phyloP scores from a whole-genome alignment of 2,113 vertebrate genomes.

The Melospiza melodia region DNA sequence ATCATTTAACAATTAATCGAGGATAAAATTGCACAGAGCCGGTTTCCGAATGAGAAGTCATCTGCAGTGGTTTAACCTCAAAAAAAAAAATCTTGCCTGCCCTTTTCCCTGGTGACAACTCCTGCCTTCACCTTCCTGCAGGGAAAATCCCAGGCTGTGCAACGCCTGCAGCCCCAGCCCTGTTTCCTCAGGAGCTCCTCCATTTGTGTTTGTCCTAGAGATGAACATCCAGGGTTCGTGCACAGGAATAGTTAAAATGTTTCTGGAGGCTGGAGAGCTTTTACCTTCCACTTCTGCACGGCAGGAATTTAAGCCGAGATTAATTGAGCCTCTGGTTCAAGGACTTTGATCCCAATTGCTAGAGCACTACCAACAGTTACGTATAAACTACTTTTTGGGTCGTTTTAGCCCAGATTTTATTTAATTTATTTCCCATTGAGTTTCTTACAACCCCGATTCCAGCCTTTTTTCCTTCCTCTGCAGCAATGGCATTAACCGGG shows the following conservation, averaged over 20 bases:
- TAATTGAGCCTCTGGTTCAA: neutral
- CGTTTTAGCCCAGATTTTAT: neutral
- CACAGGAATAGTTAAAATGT: neutral
- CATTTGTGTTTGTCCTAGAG: neutral
- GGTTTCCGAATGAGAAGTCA: neutral
- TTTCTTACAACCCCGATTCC: neutral
- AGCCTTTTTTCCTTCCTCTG: neutral
- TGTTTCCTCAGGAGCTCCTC: fast-evolving
- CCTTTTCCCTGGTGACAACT: neutral
- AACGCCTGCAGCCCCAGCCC: neutral
- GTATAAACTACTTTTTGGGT: neutral
- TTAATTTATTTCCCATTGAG: neutral
- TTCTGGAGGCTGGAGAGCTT: neutral
- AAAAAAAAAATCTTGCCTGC: neutral
- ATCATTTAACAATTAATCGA: neutral
- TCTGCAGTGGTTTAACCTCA: neutral
- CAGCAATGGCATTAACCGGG: neutral
- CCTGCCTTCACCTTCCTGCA: neutral
- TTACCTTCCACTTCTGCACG: neutral
- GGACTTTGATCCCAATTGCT: neutral
- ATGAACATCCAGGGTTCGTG: neutral
- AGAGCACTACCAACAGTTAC: neutral
- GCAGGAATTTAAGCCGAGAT: neutral
- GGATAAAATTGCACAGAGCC: neutral
- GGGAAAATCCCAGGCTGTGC: neutral